Evolutionary conservation across 2,888 invertebrate species (phyloP).

Genomic region (Camptogramma bilineatum): DNA sequence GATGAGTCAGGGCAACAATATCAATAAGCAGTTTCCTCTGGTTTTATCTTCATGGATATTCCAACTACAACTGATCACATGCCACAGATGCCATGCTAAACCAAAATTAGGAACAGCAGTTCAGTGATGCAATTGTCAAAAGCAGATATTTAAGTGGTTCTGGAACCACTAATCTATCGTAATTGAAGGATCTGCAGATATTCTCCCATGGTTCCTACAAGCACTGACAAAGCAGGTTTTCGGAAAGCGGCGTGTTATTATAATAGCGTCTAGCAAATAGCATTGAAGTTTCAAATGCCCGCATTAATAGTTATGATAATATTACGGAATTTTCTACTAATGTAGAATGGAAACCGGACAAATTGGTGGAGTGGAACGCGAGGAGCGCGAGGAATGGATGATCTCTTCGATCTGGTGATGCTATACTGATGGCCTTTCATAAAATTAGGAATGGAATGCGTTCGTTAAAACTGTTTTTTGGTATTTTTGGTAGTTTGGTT

Average conservation of each 20-base stretch:
- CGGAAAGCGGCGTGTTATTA: constrained; percentile 1
- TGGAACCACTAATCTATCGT: no score
- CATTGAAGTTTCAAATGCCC: constrained; percentile 21
- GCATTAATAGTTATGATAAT: constrained; percentile 31
- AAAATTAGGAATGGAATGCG: constrained; percentile 15
- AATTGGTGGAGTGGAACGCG: constrained; percentile 21
- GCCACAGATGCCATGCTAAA: no score
- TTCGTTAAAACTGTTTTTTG: constrained; percentile 1
- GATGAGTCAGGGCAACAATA: no score
- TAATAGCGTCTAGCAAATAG: constrained; percentile 21
- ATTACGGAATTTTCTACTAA: constrained; percentile 21
- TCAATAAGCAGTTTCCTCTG: no score
- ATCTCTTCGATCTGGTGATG: constrained; percentile 8
- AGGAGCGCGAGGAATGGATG: constrained; percentile 17
- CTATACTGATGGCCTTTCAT: not conserved
- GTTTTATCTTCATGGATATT: no score
- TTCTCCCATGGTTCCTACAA: not conserved
- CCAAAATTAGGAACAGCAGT: no score
- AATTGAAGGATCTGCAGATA: not conserved
- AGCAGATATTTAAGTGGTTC: no score
- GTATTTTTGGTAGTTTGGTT: not conserved
- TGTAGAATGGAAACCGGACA: constrained; percentile 19
- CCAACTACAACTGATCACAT: no score
- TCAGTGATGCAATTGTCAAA: no score
- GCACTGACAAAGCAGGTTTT: not conserved